Evolutionary conservation across 1,140 invertebrate species (phyloP), one percentile per base, ranked within the genome.

Genomic region (Pteromalus puparum): DNA sequence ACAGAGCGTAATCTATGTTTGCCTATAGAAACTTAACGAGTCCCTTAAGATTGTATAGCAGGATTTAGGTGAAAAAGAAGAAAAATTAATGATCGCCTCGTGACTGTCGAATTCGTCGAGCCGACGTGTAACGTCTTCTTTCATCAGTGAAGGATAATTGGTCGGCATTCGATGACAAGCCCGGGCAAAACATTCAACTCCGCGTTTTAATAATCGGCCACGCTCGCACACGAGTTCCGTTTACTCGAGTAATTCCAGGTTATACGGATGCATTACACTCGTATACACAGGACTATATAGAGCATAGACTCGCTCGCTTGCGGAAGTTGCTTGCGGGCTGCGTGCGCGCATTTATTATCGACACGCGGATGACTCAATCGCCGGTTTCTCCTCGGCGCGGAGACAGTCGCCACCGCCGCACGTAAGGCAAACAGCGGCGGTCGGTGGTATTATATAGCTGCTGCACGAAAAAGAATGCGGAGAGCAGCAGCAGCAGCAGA

Each of bases 341-440:
- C 53, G 53, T 61, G 53, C 53, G 53, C 53, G 53, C 53, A 61
- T 61, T 61, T 61, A 61, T 61, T 61, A 61, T 61, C 53, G 53
- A 21, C 72, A 42, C 38, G 74, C 26, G 74, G 42, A 76, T 76
- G 74, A 76, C 74, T 76, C 42, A 76, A 76, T 76, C 74, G 74
- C 74, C 21, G 74, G 46, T 42, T 34, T n/a, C 30, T 26, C 38
- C 34, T 24, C 28, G n/a, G 30, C 3, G 34, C 34, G 74, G 74
- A 26, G 74, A 34, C 21, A 74, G 68, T 28, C 24, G 68, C 9
- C 21, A 15, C 48, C 9, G 18, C 48, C 48, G 21, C 53, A 42
- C 38, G 38, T 42, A 42, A 42, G 38, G 9, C 38, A 42, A 42
- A 42, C 38, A 42, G 10, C 38, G 38, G 38, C 38, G 38, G 38